phyloP scores from a whole-genome alignment of 2,113 vertebrate genomes.

The Trachemys scripta region DNA sequence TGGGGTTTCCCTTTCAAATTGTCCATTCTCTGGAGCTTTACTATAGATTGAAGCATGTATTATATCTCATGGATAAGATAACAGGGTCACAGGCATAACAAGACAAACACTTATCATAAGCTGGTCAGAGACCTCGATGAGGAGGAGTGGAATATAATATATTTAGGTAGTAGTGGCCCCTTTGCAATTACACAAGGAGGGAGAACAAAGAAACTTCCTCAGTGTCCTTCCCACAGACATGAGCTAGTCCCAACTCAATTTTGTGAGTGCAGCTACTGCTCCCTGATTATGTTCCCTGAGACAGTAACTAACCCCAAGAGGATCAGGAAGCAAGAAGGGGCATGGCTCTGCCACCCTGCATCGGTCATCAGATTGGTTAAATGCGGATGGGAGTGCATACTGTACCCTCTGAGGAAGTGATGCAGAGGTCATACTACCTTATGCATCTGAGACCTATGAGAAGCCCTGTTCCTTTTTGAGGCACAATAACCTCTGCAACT shows the following conservation, averaged over 20 bases:
- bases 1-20: neutral
- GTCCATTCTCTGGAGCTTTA: neutral
- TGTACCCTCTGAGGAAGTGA: neutral
- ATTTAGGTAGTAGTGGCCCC: neutral
- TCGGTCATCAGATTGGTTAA: neutral
- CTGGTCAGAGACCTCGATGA: accelerated
- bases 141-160: neutral
- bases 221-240: neutral
- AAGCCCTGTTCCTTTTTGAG: neutral
- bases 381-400: neutral
- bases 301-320: neutral
- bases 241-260: neutral
- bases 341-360: accelerated
- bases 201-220: neutral
- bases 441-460: neutral
- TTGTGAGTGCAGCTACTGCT: neutral
- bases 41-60: neutral
- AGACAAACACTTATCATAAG: accelerated
- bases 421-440: neutral
- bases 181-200: neutral
- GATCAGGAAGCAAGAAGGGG: neutral
- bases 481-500: neutral
- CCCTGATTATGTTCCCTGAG: neutral
- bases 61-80: neutral
- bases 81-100: accelerated